Conservation (phyloP, 2,888 invertebrate species). For the Torymus aiolomorphi region DNA sequence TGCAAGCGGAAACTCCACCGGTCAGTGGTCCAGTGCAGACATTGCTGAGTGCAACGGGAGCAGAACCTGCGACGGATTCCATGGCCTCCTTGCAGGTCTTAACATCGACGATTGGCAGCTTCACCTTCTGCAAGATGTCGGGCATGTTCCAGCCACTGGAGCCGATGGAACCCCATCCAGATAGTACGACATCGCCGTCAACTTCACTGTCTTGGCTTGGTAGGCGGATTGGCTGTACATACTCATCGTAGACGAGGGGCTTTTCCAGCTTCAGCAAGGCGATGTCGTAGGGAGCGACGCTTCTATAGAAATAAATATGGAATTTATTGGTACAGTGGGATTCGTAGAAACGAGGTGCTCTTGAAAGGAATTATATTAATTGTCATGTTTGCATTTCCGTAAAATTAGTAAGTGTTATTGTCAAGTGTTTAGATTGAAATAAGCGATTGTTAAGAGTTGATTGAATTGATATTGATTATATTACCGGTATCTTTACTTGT, state of each 20-base stretch:
- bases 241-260: conserved; percentile 68
- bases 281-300: conserved; percentile 76
- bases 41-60: conserved; percentile 64
- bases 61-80: conserved; percentile 60
- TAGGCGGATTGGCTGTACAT: conserved; percentile 71
- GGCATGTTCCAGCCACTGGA: conserved; percentile 62
- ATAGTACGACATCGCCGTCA: conserved; percentile 70
- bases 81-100: conserved; percentile 62
- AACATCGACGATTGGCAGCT: conserved; percentile 66
- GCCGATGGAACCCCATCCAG: conserved; percentile 76
- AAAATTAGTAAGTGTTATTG: too few relatives aligned
- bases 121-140: conserved; percentile 66
- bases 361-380: too few relatives aligned
- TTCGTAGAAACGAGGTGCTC: too few relatives aligned
- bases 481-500: too few relatives aligned
- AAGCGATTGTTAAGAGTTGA: too few relatives aligned
- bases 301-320: conserved; percentile 56
- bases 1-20: conserved; percentile 60
- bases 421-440: too few relatives aligned
- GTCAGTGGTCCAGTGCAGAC: conserved; percentile 58
- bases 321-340: too few relatives aligned
- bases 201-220: conserved; percentile 67
- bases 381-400: too few relatives aligned
- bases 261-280: conserved; percentile 75
- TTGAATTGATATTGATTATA: too few relatives aligned